Base-by-base conservation (phyloP, 2,888 invertebrate species). In the Cerastis leucographa region DNA sequence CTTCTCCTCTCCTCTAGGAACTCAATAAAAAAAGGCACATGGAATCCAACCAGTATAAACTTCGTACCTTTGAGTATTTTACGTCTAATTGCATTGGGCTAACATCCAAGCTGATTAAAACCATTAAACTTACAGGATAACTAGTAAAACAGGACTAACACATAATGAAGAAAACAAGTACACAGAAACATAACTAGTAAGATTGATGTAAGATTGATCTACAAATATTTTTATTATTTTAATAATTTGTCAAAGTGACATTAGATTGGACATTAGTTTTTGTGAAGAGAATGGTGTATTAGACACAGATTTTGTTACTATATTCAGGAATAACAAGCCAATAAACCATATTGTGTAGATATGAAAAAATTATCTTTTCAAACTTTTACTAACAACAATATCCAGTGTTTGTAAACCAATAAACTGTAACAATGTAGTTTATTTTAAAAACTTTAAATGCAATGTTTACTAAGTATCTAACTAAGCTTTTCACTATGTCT, bases 351-450 rank as follows among this genome's bases (percentile, higher is more conserved):
- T 8, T 19, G 35, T 46, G 8, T 19, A 35, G 35, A 19, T 12
- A 17, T 42, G 29, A 56, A 69, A 12, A 12, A 5, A 29, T 17
- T 0, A n/a, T 0, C 19, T 14, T 68, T 29, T 54, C 19, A 11
- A 29, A 8, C 73, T 74, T 25, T 25, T 17, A 25, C 46, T 25
- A 22, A 73, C 71, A 40, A 29, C 12, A 74, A 29, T 14, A 22
- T 25, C 29, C 12, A 46, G 17, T 22, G 29, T 42, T 72, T n/a
- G 19, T 17, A 29, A 56, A 25, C 14, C 9, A 35, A 72, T 29
- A 1, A 42, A 54, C n/a, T 9, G 22, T 25, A 29, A 25, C 6
- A 7, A 42, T 44, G n/a, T 44, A n/a, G n/a, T 35, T 35, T 3
- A 51, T 25, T 72, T 3, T 44, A 0, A 46, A n/a, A n/a, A 74